A percentile compares a stretch with the other conserved stretches of the same genome.
phyloP scores from a whole-genome alignment of 2,888 invertebrate genomes.

The Hecatera dysodea region DNA sequence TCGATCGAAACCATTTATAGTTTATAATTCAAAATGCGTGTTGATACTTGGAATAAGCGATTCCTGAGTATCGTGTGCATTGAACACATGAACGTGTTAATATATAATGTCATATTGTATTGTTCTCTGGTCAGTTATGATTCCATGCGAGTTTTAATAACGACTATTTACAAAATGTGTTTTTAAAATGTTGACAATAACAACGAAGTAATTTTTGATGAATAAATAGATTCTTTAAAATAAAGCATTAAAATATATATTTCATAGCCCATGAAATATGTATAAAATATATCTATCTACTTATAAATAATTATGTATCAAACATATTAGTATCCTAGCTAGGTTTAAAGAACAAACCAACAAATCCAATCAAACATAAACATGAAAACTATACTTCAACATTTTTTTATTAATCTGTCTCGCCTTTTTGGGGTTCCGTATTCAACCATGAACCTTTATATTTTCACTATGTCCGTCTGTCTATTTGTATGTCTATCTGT shows the following conservation, averaged over 20 bases:
- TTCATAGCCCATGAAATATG: no score
- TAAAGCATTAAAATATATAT: neutral
- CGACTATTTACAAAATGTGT: neutral
- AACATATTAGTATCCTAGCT: no score
- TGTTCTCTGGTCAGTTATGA: constrained; percentile 16
- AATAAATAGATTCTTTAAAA: neutral
- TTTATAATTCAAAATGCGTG: constrained; percentile 29
- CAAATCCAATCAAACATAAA: neutral
- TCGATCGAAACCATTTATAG: neutral
- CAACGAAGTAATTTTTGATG: no score
- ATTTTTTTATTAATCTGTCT: no score
- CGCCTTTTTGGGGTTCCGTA: no score
- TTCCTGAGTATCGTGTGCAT: constrained; percentile 19
- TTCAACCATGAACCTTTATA: no score
- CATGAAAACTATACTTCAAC: neutral
- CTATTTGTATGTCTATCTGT: no score
- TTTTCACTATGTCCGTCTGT: no score
- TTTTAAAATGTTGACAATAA: neutral
- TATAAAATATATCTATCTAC: no score
- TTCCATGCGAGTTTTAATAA: constrained; percentile 18
- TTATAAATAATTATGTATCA: no score
- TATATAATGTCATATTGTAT: constrained; percentile 39
- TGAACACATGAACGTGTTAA: constrained; percentile 23
- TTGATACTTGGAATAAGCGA: constrained; percentile 33
- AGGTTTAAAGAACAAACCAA: no score